These are phyloP conservation scores for Microtus montanus DNA, from an alignment of 2,113 vertebrate genomes.

Conservation along the genomic window DNA sequence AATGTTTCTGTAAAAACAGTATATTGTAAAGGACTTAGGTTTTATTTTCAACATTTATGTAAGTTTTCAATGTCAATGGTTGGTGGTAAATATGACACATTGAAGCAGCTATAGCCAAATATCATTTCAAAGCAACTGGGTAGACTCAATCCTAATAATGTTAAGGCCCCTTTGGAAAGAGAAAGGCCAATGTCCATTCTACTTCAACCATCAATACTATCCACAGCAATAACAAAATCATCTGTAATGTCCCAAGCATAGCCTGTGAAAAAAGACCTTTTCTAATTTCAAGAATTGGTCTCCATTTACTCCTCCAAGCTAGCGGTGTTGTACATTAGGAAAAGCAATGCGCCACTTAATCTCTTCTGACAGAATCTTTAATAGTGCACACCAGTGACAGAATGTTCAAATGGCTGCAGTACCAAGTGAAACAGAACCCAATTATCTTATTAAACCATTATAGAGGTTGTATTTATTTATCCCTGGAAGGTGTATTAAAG, in stretches of 20 bases:
- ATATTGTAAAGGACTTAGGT: background rate
- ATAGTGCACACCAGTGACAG: background rate
- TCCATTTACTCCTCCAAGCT: slow-evolving; percentile 25
- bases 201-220: slow-evolving; percentile 36
- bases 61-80: slow-evolving; percentile 43
- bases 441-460: slow-evolving; percentile 47
- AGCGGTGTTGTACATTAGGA: slow-evolving; percentile 38
- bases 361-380: background rate
- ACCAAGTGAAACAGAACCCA: slow-evolving; percentile 27
- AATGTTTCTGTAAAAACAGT: slow-evolving; percentile 12
- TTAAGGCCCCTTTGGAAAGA: slow-evolving; percentile 38
- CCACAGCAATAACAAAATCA: slow-evolving; percentile 38
- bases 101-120: slow-evolving; percentile 67
- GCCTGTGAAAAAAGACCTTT: slow-evolving; percentile 10
- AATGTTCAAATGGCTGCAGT: background rate
- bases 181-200: slow-evolving; percentile 38
- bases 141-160: slow-evolving; percentile 42
- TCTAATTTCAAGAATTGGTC: slow-evolving; percentile 55
- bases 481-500: background rate
- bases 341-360: slow-evolving; percentile 32
- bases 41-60: background rate
- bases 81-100: slow-evolving; percentile 74
- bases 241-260: slow-evolving; percentile 32
- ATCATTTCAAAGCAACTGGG: slow-evolving; percentile 51
- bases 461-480: slow-evolving; percentile 55